Base-by-base conservation (phyloP, 2,888 invertebrate species). In the Cistogaster globosa region DNA sequence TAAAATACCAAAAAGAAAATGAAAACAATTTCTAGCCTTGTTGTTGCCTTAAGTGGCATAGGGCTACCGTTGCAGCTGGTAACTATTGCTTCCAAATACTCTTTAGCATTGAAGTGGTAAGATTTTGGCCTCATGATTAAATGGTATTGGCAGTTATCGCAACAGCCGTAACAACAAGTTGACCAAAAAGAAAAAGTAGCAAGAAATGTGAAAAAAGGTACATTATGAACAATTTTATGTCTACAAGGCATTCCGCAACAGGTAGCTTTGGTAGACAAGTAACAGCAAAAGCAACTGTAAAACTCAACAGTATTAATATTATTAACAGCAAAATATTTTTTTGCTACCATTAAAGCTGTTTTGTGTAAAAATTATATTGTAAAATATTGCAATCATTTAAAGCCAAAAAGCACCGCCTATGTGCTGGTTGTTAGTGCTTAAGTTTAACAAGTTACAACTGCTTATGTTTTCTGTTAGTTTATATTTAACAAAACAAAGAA, bases 241-340 rank as follows among this genome's bases (percentile, higher is more conserved):
- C 88, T 77, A 26, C 85, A 87, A 88, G 87, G 86, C 86, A 87
- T 82, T 77, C 82, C 84, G 86, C 87, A 87, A 87, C 87, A 88
- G 88, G 88, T 88, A 88, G 88, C 87, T 81, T 85, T 85, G 77
- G 62, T 69, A 53, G 82, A 71, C 76, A 75, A 69, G 65, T 45
- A 80, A 77, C 77, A 79, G 48, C 74, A 86, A 69, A 65, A 67
- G 48, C 58, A 71, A 48, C 53, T 38, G 67, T 1, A 57, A 7
- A 60, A 60, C 22, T 36, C 18, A 22, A 26, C 18, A 53, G 6
- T 32, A 57, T 58, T 67, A 53, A 12, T 32, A 57, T 58, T 67
- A 65, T 38, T 71, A 67, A 22, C 67, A 72, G 67, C 67, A 62
- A 65, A 53, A 45, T 65, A 42, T 42, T 71, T 45, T 57, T 32